A percentile compares a stretch with the other conserved stretches of the same genome.
These are phyloP conservation scores for Rattus norvegicus DNA, from an alignment of 2,113 vertebrate genomes.

Conservation along the genomic window GRCr8 NC_086028.1:5032501-5033000, in stretches of 20 bases:
- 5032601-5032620: not conserved
- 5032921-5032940: not conserved
- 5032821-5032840: not conserved
- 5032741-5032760: not conserved
- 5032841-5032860: conserved; percentile 8
- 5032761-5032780: not conserved
- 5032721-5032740: not conserved
- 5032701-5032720: not conserved
- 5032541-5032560: conserved; percentile 5
- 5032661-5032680: not conserved
- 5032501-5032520: not conserved
- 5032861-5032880: not conserved
- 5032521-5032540: not conserved
- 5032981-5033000: not conserved
- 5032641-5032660: not conserved
- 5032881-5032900: not conserved
- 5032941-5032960: not conserved
- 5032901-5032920: not conserved
- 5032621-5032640: not conserved
- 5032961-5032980: not conserved
- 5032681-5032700: not conserved
- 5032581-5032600: conserved; percentile 22
- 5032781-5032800: not conserved
- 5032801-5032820: not conserved
- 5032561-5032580: not conserved